These are phyloP conservation scores for Drosophila sucinea DNA, from an alignment of 1,140 invertebrate species.

Conservation along the genomic window DNA sequence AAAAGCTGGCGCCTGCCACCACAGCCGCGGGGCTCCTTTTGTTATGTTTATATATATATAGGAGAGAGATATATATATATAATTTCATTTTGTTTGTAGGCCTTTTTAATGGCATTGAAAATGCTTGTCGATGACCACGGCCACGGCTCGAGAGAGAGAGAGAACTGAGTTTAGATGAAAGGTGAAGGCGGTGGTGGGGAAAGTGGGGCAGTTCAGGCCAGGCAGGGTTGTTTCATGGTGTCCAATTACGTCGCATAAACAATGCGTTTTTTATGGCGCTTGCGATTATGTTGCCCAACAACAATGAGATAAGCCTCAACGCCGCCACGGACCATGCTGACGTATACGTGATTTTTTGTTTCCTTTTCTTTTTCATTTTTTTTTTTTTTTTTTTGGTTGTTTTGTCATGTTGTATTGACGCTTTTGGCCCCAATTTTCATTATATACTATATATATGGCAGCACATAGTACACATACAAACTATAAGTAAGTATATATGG, in stretches of 20 bases:
- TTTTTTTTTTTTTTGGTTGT: constrained; percentile 58
- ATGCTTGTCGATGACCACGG: constrained; percentile 66
- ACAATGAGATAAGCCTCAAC: constrained; percentile 60
- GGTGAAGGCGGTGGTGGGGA: constrained; percentile 1
- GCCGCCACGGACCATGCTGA: constrained; percentile 53
- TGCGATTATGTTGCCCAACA: constrained; percentile 66
- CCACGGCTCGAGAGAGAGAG: constrained; percentile 17
- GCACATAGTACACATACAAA: constrained; percentile 13
- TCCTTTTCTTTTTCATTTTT: constrained; percentile 61
- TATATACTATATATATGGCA: constrained; percentile 34
- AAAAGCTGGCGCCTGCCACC: constrained; percentile 49
- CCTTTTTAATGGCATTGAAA: constrained; percentile 77
- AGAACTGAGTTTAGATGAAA: constrained; percentile 8
- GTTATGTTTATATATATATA: neutral
- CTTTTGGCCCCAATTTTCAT: constrained; percentile 52
- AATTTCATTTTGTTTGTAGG: constrained; percentile 43
- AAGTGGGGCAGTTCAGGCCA: neutral
- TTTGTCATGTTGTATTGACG: constrained; percentile 10
- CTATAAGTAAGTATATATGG: constrained; percentile 3
- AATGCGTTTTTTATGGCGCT: constrained; percentile 77
- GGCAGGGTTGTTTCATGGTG: constrained; percentile 47
- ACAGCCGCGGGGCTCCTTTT: constrained; percentile 19
- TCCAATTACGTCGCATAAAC: constrained; percentile 81
- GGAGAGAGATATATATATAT: constrained; percentile 29
- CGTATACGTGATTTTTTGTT: constrained; percentile 78